Evolutionary conservation across 2,888 invertebrate species (phyloP).

Genomic region (Sericinus montela): DNA sequence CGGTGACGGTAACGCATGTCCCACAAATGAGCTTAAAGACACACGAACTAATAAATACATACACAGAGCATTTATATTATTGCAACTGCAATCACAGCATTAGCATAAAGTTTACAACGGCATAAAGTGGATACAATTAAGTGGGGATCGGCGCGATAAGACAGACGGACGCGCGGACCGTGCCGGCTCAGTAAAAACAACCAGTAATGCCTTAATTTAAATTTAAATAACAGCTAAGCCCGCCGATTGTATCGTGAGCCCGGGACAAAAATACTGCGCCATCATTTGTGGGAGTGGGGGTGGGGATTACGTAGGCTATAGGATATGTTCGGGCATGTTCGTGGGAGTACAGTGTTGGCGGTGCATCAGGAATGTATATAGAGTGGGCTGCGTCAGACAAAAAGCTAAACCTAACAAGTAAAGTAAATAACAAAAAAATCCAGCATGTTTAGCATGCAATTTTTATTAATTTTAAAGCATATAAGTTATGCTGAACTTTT

Average conservation of each 20-base stretch:
- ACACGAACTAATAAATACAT: too few species aligned
- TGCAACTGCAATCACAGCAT: background rate
- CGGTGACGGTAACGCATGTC: too few species aligned
- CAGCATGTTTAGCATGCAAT: too few species aligned
- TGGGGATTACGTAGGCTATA: background rate
- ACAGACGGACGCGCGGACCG: background rate
- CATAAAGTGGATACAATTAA: constrained; percentile 7
- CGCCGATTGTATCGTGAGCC: constrained; percentile 12
- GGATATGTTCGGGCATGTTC: background rate
- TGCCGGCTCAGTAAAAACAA: constrained; percentile 40
- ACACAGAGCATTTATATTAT: background rate
- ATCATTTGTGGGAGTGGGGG: constrained; percentile 1
- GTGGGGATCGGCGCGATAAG: constrained; percentile 11
- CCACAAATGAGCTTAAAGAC: too few species aligned
- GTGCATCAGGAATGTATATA: too few species aligned
- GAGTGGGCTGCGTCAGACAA: too few species aligned
- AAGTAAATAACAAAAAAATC: too few species aligned
- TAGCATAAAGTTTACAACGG: constrained; percentile 1
- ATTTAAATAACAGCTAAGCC: constrained; percentile 75
- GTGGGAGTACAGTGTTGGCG: too few species aligned
- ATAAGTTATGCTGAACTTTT: too few species aligned
- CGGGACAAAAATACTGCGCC: constrained; percentile 2
- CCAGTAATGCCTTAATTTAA: constrained; percentile 74
- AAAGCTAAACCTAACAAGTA: too few species aligned
- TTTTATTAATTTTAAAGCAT: too few species aligned